These are phyloP conservation scores for Zaprionus lachaisei DNA, from an alignment of 1,140 invertebrate genomes.

Conservation along the genomic window DNA sequence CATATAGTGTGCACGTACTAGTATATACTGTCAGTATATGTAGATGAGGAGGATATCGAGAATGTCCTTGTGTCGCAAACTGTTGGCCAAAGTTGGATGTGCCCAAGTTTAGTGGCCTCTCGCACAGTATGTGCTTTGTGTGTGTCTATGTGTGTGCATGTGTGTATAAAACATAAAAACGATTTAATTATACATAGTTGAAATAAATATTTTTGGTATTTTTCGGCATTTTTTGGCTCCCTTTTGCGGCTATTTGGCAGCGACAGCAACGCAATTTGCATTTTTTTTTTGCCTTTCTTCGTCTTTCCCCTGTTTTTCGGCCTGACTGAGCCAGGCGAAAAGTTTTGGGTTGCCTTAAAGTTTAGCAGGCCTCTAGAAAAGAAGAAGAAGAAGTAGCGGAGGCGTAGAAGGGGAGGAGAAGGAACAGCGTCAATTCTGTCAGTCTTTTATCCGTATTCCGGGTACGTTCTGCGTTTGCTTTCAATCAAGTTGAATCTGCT, in stretches of 20 bases:
- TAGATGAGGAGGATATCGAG: background rate
- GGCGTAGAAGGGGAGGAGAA: background rate
- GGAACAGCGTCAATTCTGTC: conserved; percentile 7
- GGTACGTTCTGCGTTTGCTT: conserved; percentile 69
- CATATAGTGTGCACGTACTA: background rate
- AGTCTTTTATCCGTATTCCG: conserved; percentile 24
- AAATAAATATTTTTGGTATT: conserved; percentile 54
- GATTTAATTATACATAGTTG: conserved; percentile 56
- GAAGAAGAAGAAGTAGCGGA: background rate
- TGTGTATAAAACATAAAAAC: conserved; percentile 30
- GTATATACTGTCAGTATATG: conserved; percentile 4
- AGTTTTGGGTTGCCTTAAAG: conserved; percentile 63
- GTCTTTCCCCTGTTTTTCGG: conserved; percentile 33
- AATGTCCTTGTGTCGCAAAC: conserved; percentile 39
- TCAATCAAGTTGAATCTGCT: conserved; percentile 68
- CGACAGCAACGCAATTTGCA: conserved; percentile 67
- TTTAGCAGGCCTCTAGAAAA: conserved; percentile 36
- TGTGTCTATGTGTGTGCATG: conserved; percentile 4
- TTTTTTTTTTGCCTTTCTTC: conserved; percentile 14
- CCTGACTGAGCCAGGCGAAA: conserved; percentile 40
- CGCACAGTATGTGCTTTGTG: conserved; percentile 9
- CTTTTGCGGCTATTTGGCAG: conserved; percentile 72
- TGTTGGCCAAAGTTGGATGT: conserved; percentile 25
- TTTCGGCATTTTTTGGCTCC: conserved; percentile 53
- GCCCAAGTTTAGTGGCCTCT: conserved; percentile 34